Conservation (phyloP, 2,888 invertebrate genomes). For the Sycophila texana region DNA sequence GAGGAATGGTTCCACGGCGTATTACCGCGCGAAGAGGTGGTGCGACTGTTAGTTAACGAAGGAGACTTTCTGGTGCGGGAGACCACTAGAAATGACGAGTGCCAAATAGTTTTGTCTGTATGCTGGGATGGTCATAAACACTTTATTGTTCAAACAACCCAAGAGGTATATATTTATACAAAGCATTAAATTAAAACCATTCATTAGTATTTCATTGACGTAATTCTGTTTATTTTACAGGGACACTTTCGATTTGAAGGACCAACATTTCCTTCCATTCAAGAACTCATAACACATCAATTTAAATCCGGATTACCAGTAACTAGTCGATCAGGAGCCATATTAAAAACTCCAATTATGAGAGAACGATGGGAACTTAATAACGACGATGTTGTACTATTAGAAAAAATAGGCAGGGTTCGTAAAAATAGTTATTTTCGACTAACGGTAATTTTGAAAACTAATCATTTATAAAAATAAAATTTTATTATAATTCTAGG, state of each 20-base stretch:
- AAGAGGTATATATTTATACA: slow-evolving; percentile 80
- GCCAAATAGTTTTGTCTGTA: slow-evolving; percentile 95
- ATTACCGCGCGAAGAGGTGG: slow-evolving; percentile 95
- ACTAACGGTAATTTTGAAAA: slow-evolving; percentile 4
- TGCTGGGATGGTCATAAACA: slow-evolving; percentile 98
- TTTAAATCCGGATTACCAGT: slow-evolving; percentile 90
- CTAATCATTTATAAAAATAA: not conserved
- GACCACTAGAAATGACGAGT: slow-evolving; percentile 92
- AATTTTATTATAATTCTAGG: slow-evolving; percentile 78
- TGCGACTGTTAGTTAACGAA: slow-evolving; percentile 90
- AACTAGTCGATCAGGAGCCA: slow-evolving; percentile 93
- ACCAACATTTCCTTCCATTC: slow-evolving; percentile 93
- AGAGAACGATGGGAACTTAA: slow-evolving; percentile 96
- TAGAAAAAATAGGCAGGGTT: slow-evolving; percentile 96
- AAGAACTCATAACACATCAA: slow-evolving; percentile 93
- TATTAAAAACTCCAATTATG: slow-evolving; percentile 89
- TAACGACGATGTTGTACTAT: slow-evolving; percentile 93
- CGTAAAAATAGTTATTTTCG: slow-evolving; percentile 67
- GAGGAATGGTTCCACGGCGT: slow-evolving; percentile 99
- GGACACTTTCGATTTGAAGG: slow-evolving; percentile 96
- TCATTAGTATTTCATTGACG: not conserved
- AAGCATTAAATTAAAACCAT: slow-evolving; percentile 9
- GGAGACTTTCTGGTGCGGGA: slow-evolving; percentile 97
- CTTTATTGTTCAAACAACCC: slow-evolving; percentile 96
- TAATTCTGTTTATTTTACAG: slow-evolving; percentile 75